phyloP scores from a whole-genome alignment of 1,140 invertebrate species.

The Monochamus saltuarius region DNA sequence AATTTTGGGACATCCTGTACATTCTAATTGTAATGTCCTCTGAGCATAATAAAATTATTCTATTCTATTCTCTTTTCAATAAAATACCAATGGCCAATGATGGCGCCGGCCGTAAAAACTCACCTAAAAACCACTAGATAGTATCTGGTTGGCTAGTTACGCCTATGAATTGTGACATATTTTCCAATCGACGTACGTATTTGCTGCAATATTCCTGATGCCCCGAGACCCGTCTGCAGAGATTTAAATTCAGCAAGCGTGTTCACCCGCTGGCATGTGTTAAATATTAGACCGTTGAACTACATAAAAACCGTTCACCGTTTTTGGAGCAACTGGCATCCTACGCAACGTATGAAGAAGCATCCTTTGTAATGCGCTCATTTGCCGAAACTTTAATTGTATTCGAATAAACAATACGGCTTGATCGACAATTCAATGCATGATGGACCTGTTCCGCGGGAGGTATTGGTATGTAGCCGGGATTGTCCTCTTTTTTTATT shows the following conservation, averaged over 20 bases:
- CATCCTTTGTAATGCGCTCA: constrained; percentile 32
- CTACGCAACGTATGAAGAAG: constrained; percentile 15
- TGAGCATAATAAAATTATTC: no score
- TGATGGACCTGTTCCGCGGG: constrained; percentile 35
- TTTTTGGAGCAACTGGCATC: constrained; percentile 13
- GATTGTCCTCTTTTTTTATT: constrained; percentile 34
- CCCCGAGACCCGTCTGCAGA: no score
- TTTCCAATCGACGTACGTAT: no score
- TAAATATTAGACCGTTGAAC: constrained; percentile 21
- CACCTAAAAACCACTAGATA: no score
- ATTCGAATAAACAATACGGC: constrained; percentile 38
- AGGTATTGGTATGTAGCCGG: constrained; percentile 35
- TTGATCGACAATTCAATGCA: constrained; percentile 40
- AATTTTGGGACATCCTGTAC: no score
- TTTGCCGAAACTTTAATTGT: constrained; percentile 39
- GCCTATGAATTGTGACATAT: no score
- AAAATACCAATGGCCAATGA: no score
- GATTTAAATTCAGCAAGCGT: constrained; percentile 1
- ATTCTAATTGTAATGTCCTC: no score
- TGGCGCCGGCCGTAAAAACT: no score
- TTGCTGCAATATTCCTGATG: no score
- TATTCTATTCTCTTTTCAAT: no score
- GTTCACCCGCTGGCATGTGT: constrained; percentile 12
- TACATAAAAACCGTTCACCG: constrained; percentile 9
- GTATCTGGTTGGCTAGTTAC: no score